Evolutionary conservation across 2,797 vertebrate species (phyloP), one percentile per base, ranked within the genome.

Genomic region (Cyprinodon diabolis): DNA sequence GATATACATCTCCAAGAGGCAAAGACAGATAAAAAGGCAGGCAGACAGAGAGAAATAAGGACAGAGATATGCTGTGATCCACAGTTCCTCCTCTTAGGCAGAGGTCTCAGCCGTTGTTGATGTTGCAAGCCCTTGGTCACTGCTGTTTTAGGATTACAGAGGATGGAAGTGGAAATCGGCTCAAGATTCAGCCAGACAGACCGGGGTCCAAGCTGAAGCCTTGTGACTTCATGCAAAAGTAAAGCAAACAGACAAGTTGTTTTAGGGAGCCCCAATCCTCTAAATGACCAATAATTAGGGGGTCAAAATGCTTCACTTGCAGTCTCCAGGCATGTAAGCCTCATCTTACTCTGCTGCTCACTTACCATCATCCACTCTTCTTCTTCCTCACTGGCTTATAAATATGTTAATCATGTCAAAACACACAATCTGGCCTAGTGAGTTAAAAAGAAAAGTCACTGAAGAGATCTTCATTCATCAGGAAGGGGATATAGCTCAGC

Each of bases 211-310:
- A 60, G 68, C 79, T 73, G 82, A 9, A 45, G 81, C 73, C 83
- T 84, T 69, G 80, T 83, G 79, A 83, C 80, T 86, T 68, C 84
- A 84, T 72, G 78, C 80, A 72, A 80, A 73, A 81, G 87, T 81
- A 82, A 86, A 75, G 83, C 85, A 68, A 87, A 90, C 71, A 83
- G 84, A 86, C 90, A 75, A 86, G 93, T 92, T 93, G 90, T 92
- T 93, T 92, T 90, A 90, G 82, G 75, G 84, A 90, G 74, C 77
- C 84, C 65, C 83, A 82, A 79, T 86, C 85, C 84, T 86, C 86
- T 90, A 88, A 92, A 92, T 86, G 86, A 85, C 79, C 77, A 74
- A 82, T 91, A 91, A 92, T 90, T 86, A 90, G 86, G 83, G 85
- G 90, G 87, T 89, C 90, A 87, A 83, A 79, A 84, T 89, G 83